phyloP scores from a whole-genome alignment of 2,113 vertebrate genomes.

The Saimiri boliviensis region DNA sequence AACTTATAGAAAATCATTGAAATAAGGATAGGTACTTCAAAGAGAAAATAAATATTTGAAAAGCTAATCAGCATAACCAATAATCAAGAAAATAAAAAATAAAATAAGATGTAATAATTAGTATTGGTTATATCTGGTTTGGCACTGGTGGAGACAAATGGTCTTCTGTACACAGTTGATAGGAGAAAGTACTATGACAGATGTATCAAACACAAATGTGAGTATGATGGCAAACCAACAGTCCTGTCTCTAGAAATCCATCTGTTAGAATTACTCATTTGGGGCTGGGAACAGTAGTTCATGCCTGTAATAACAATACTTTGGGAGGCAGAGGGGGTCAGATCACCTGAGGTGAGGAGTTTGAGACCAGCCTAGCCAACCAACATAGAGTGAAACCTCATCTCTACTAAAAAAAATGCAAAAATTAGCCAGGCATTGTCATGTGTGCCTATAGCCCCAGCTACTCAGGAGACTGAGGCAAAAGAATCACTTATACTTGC shows the following conservation, averaged over 20 bases:
- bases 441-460: no score
- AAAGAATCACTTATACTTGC: no score
- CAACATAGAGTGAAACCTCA: no score
- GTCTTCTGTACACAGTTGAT: background rate
- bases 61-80: background rate
- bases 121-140: background rate
- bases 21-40: background rate
- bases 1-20: background rate
- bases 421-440: no score
- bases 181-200: background rate
- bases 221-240: background rate
- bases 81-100: background rate
- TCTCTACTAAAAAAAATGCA: no score
- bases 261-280: background rate
- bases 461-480: no score
- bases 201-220: background rate
- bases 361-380: no score
- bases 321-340: no score
- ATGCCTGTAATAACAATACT: no score
- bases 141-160: background rate
- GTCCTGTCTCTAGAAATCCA: background rate
- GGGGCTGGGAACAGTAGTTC: no score
- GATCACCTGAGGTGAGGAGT: no score
- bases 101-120: background rate
- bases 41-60: background rate